Conservation (phyloP, 2,113 vertebrate genomes). For the Hypocryptadius cinnamomeus region DNA sequence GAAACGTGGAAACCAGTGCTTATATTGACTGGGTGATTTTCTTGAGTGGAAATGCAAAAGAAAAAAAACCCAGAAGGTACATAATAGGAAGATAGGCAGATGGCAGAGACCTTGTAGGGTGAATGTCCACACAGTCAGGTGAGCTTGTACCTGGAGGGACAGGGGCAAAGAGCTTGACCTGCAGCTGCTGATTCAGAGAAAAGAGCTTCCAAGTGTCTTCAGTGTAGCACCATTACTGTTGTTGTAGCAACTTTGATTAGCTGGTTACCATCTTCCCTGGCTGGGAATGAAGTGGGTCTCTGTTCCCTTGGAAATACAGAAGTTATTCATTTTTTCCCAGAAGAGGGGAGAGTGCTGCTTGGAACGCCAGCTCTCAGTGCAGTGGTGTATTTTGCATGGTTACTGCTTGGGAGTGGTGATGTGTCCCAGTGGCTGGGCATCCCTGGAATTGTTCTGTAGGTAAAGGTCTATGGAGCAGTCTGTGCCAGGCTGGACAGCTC, state of each 20-base stretch:
- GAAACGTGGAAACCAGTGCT: background rate
- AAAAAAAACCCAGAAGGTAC: background rate
- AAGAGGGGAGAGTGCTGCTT: background rate
- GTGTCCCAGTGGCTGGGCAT: background rate
- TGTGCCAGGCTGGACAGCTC: conserved; percentile 39
- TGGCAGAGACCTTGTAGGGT: background rate
- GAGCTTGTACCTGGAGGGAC: background rate
- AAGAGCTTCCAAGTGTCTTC: background rate
- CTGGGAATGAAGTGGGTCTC: background rate
- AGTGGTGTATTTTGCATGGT: background rate
- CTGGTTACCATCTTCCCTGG: background rate
- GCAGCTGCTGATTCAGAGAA: background rate
- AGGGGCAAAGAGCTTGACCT: background rate
- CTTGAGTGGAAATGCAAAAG: background rate
- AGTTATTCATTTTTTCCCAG: background rate
- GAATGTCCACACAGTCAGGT: background rate
- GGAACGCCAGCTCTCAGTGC: background rate
- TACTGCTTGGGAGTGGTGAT: background rate
- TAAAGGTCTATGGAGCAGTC: conserved; percentile 1
- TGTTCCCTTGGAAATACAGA: conserved; percentile 10
- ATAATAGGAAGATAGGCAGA: background rate
- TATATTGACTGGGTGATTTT: background rate
- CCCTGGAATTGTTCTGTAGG: conserved; percentile 25
- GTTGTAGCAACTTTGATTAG: background rate
- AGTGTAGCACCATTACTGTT: background rate